Base-by-base conservation (phyloP, 1,140 invertebrate species). In the Eupristina koningsbergeri region DNA sequence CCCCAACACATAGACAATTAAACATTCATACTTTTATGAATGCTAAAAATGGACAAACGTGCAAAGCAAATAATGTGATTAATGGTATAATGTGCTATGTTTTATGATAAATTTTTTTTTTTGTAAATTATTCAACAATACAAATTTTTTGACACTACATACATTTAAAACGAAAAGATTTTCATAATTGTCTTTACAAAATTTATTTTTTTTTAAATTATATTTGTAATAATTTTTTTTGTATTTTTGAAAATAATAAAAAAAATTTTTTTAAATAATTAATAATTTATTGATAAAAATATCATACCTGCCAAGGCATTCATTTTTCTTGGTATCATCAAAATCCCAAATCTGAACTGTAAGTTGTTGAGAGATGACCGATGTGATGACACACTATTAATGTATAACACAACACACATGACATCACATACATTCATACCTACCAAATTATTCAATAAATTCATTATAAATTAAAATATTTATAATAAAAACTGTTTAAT, bases 281-380 rank as follows among this genome's bases (percentile, higher is more conserved):
- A n/a, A n/a, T n/a, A n/a, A n/a, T n/a, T n/a, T 50, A 41, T 47
- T 79, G 64, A 73, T 79, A 45, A 39, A 45, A 29, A 63, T 85
- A 67, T 86, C 93, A 94, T 94, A 97, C 96, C 96, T 96, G 92
- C 96, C 96, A 84, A 97, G 94, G 88, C 92, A 94, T 92, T 97
- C 96, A 92, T 98, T 96, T 89, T 96, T 95, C 89, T 95, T 96
- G 77, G 96, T 94, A 90, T 98, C 97, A 90, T 98, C 96, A 90
- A 94, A 94, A 93, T 98, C 97, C 94, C 94, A 95, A 84, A 98
- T 91, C 88, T 95, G 94, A 86, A 98, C 91, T 86, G 95, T 94
- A 91, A 98, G 92, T 88, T 94, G 94, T 93, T 97, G 96, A 87
- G 96, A 96, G 87, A 94, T 93, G 88, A 93, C 92, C 89, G 93